Percentiles rank a stretch among this genome's conserved stretches.
Evolutionary conservation across 2,113 vertebrate genomes (phyloP).

Genomic region (Chaetodon trifascialis): DNA sequence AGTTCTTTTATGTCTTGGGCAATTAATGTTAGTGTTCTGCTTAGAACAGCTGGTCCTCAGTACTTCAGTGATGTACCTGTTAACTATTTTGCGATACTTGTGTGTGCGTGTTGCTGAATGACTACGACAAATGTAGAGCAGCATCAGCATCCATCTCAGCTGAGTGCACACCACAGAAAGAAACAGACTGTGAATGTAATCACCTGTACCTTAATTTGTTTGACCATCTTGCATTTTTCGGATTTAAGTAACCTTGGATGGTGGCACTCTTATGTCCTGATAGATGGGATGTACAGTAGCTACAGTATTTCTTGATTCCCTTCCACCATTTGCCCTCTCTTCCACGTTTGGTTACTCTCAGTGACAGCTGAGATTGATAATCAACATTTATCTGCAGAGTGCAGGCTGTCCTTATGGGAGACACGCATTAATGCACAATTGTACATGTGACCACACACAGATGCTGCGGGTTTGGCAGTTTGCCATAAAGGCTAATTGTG

Average conservation of each 20-base stretch:
- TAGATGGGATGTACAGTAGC: background rate
- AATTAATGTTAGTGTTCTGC: slow-evolving; percentile 44
- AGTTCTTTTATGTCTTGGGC: slow-evolving; percentile 6
- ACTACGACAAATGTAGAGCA: background rate
- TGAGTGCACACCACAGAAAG: background rate
- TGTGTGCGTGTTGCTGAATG: background rate
- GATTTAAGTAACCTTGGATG: background rate
- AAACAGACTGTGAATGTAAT: background rate
- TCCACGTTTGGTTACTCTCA: background rate
- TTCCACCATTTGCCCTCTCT: background rate
- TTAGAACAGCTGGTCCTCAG: slow-evolving; percentile 49
- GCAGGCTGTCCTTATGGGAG: slow-evolving; percentile 39
- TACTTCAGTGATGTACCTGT: slow-evolving; percentile 4
- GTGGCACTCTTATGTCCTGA: background rate
- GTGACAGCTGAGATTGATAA: slow-evolving; percentile 54
- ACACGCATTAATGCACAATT: slow-evolving; percentile 20
- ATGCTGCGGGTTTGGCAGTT: slow-evolving; percentile 60
- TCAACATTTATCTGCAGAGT: slow-evolving; percentile 51
- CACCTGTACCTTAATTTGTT: background rate
- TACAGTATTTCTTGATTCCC: background rate
- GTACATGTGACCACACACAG: slow-evolving; percentile 21
- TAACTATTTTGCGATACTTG: background rate
- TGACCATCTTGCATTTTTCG: background rate
- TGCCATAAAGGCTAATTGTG: slow-evolving; percentile 76
- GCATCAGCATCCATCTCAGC: background rate